Conservation (phyloP, 2,888 invertebrate genomes). For the Altica lythri region DNA sequence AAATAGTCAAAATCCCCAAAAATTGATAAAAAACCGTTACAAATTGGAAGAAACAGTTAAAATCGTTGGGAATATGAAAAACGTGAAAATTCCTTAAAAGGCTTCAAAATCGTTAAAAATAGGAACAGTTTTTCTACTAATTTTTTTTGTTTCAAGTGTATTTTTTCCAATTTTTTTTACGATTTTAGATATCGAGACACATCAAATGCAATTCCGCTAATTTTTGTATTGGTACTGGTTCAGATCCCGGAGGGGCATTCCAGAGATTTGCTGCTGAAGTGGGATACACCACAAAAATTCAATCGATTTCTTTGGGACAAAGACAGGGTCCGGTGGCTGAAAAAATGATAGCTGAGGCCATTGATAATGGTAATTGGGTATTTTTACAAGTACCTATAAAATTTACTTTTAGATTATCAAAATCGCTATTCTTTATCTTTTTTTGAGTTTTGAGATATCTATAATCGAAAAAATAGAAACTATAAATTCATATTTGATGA, state of each 20-base stretch:
- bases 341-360: constrained; percentile 73
- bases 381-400: constrained; percentile 85
- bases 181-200: constrained; percentile 71
- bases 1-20: neutral
- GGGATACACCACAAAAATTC: constrained; percentile 70
- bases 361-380: constrained; percentile 82
- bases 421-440: no score
- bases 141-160: neutral
- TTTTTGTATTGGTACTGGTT: constrained; percentile 86
- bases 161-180: neutral
- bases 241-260: constrained; percentile 85
- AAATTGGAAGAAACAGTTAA: constrained; percentile 43
- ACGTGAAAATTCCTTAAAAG: neutral
- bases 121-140: neutral
- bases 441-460: no score
- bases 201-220: constrained; percentile 73
- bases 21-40: no score
- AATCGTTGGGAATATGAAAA: neutral
- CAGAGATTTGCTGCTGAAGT: constrained; percentile 79
- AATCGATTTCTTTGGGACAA: constrained; percentile 86
- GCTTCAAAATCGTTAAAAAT: neutral
- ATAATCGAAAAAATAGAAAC: no score
- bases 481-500: no score
- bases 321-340: constrained; percentile 92
- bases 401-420: no score